A percentile compares a stretch with the other conserved stretches of the same genome.
Conservation (phyloP, 64 coral and sea anemone genomes). For the Cladopsammia gracilis region DNA sequence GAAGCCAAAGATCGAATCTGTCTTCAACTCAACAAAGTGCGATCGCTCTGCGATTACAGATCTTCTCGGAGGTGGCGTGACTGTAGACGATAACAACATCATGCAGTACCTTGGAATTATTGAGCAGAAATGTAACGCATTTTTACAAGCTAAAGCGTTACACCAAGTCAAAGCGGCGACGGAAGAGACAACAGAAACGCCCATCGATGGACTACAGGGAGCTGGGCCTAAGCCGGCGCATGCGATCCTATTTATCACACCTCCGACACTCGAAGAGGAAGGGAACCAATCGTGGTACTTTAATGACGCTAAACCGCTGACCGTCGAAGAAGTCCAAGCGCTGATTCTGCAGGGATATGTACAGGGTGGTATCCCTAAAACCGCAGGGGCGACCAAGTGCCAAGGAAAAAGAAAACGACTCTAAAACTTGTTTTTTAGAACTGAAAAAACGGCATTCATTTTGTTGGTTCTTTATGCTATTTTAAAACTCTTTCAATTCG, state of each 20-base stretch:
- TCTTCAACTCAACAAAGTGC: slow-evolving; percentile 83
- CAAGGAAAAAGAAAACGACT: slow-evolving; percentile 13
- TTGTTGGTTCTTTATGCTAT: too few species aligned
- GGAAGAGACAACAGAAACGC: slow-evolving; percentile 38
- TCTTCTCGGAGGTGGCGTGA: slow-evolving; percentile 83
- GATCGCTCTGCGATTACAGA: slow-evolving; percentile 74
- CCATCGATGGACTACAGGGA: slow-evolving; percentile 74
- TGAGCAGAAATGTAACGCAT: slow-evolving; percentile 92
- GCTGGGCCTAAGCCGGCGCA: slow-evolving; percentile 60
- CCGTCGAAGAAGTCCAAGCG: slow-evolving; percentile 78
- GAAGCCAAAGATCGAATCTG: slow-evolving; percentile 81
- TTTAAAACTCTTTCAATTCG: too few species aligned
- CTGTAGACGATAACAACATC: slow-evolving; percentile 87
- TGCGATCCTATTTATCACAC: slow-evolving; percentile 63
- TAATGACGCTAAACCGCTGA: slow-evolving; percentile 84
- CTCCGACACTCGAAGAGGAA: slow-evolving; percentile 86
- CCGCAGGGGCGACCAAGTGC: slow-evolving; percentile 21
- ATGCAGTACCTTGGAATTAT: slow-evolving; percentile 94
- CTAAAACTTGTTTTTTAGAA: neutral
- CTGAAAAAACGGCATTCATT: too few species aligned
- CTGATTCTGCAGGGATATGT: slow-evolving; percentile 40
- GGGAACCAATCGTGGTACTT: slow-evolving; percentile 21
- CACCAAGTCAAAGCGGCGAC: slow-evolving; percentile 65
- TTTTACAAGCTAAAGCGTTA: slow-evolving; percentile 80
- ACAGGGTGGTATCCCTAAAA: slow-evolving; percentile 18